Evolutionary conservation across 2,888 invertebrate genomes (phyloP).

Genomic region (Ochlodes sylvanus): DNA sequence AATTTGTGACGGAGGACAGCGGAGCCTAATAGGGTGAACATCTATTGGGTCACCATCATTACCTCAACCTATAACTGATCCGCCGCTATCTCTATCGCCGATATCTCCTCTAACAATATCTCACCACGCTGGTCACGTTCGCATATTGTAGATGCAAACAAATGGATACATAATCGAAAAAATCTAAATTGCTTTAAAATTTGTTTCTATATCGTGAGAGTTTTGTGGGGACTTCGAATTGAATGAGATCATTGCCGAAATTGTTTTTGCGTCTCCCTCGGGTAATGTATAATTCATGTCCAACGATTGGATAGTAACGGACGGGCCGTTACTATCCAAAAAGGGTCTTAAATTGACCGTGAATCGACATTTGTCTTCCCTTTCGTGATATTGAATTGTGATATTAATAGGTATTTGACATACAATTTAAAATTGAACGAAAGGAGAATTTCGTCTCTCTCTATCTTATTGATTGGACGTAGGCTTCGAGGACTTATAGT

Average conservation of each 20-base stretch:
- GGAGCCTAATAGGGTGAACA: too few species aligned
- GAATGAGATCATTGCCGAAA: constrained; percentile 53
- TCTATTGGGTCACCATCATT: too few species aligned
- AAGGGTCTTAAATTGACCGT: constrained; percentile 71
- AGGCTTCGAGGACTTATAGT: too few species aligned
- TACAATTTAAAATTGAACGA: neutral
- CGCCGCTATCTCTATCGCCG: too few species aligned
- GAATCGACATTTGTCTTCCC: constrained; percentile 63
- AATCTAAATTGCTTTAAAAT: constrained; percentile 38
- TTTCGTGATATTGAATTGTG: constrained; percentile 59
- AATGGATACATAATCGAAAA: neutral
- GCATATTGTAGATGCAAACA: too few species aligned
- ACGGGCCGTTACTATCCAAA: constrained; percentile 62
- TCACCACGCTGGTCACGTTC: too few species aligned
- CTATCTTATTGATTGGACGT: too few species aligned
- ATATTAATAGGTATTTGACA: constrained; percentile 59
- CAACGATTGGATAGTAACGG: too few species aligned
- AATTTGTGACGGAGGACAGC: too few species aligned
- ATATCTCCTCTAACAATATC: too few species aligned
- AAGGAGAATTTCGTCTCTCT: neutral
- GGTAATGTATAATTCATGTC: constrained; percentile 78
- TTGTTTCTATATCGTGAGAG: constrained; percentile 44
- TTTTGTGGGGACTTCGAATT: constrained; percentile 48
- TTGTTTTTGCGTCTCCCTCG: constrained; percentile 53
- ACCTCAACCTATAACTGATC: too few species aligned